Percentiles rank a stretch among this genome's conserved stretches.
Evolutionary conservation across 1,140 invertebrate genomes (phyloP).

Genomic region (Ostrea denselamellosa): DNA sequence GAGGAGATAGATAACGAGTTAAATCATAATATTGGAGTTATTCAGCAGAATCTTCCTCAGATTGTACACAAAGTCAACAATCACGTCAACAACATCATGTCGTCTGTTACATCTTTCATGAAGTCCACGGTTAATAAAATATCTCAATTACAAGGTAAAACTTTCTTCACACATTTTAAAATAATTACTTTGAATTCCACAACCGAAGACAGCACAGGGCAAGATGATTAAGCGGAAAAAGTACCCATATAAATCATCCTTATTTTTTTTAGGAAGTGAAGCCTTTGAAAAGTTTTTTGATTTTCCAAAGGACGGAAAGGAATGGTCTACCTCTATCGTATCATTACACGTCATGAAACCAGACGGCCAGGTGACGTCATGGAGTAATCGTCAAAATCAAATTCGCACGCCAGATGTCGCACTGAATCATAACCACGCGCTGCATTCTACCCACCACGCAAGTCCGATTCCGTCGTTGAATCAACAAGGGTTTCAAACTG

Average conservation of each 20-base stretch:
- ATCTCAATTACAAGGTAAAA: background rate
- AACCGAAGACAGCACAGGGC: no score
- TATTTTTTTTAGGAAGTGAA: background rate
- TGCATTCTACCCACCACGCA: background rate
- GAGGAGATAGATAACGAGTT: background rate
- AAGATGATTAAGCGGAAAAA: no score
- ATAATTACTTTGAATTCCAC: no score
- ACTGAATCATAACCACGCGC: background rate
- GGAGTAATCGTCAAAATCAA: conserved; percentile 16
- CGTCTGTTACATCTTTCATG: background rate
- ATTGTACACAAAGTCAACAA: background rate
- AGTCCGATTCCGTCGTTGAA: background rate
- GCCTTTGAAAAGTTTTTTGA: background rate
- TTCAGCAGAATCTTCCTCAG: background rate
- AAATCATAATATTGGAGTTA: background rate
- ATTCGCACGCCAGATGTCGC: background rate
- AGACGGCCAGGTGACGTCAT: conserved; percentile 17
- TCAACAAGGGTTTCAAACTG: background rate
- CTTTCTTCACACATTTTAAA: no score
- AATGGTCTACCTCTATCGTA: conserved; percentile 9
- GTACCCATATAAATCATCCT: background rate
- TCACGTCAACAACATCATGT: conserved; percentile 20
- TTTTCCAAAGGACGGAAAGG: background rate
- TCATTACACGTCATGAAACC: conserved; percentile 38
- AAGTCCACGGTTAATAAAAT: background rate